phyloP scores from a whole-genome alignment of 2,888 invertebrate genomes.

The Apodemia hepburni region DNA sequence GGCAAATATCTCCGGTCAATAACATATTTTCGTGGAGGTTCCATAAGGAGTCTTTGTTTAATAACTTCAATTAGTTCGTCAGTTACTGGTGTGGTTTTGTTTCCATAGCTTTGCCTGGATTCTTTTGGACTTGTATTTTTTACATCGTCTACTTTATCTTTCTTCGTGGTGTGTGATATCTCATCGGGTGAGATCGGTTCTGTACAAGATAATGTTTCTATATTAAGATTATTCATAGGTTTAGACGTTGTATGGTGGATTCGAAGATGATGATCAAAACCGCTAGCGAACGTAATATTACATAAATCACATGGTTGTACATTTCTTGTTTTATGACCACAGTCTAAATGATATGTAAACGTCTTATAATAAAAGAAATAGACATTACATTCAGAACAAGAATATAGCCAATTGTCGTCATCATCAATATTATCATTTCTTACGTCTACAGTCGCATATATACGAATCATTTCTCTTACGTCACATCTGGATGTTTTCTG shows the following conservation, averaged over 20 bases:
- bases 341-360: conserved; percentile 10
- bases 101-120: background rate
- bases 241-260: conserved; percentile 25
- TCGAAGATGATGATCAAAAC: conserved; percentile 22
- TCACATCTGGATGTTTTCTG: conserved; percentile 6
- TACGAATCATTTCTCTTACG: conserved; percentile 7
- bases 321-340: background rate
- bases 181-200: background rate
- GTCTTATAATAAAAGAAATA: conserved; percentile 24
- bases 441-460: conserved; percentile 17
- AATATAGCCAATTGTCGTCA: conserved; percentile 22
- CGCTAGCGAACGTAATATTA: conserved; percentile 24
- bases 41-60: background rate
- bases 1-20: background rate
- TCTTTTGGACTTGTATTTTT: background rate
- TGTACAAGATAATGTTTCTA: conserved; percentile 9
- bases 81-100: background rate
- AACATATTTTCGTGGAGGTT: background rate
- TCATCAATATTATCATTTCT: conserved; percentile 9
- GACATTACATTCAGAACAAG: conserved; percentile 31
- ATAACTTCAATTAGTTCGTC: conserved; percentile 3
- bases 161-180: background rate
- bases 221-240: conserved; percentile 9
- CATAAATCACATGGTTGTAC: conserved; percentile 27
- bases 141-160: background rate